These are phyloP conservation scores for Eriocheir sinensis DNA, from an alignment of 1,140 invertebrate species.

Conservation along the genomic window DNA sequence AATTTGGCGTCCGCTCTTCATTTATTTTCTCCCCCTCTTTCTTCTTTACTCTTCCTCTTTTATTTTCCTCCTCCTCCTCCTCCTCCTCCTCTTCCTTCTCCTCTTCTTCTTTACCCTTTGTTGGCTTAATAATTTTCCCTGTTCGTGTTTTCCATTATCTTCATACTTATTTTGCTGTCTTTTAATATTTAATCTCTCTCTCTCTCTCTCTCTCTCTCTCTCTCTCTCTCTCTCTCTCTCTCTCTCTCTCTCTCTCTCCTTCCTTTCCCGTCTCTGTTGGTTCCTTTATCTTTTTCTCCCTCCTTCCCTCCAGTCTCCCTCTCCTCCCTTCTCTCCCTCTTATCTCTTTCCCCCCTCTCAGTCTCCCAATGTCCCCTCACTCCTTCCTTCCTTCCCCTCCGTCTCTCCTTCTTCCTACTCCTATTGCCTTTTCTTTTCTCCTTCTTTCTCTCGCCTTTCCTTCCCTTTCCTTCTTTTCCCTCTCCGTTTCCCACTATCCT, in stretches of 20 bases:
- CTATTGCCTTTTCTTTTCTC: not conserved
- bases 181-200: not conserved
- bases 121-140: not conserved
- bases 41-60: not conserved
- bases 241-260: conserved; percentile 18
- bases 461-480: not conserved
- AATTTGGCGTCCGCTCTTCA: not conserved
- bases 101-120: conserved; percentile 17
- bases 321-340: too few relatives aligned
- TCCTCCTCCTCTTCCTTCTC: not conserved
- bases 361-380: too few relatives aligned
- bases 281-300: not conserved
- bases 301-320: too few relatives aligned
- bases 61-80: not conserved
- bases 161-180: not conserved
- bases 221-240: conserved; percentile 46
- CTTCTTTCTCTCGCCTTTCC: not conserved
- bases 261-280: conserved; percentile 7
- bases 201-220: not conserved
- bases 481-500: not conserved
- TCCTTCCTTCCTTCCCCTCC: not conserved
- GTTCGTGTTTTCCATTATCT: not conserved
- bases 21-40: not conserved
- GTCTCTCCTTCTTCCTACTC: not conserved
- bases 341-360: not conserved